Percentiles rank a stretch among this genome's conserved stretches.
Conservation (phyloP, 2,113 vertebrate species). For the Pteropus alecto region DNA sequence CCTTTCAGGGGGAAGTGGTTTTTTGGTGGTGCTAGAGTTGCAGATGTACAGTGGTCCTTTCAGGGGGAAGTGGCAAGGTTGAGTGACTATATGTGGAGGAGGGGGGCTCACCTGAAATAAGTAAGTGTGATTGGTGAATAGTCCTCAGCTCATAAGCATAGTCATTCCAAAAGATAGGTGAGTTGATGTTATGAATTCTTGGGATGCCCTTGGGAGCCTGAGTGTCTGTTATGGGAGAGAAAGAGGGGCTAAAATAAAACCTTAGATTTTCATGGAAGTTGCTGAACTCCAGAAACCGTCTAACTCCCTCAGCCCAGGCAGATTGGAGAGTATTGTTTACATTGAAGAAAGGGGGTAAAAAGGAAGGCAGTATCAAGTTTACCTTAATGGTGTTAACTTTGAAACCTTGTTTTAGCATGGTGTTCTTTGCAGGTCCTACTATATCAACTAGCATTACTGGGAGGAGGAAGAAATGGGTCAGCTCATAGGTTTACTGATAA, state of each 20-base stretch:
- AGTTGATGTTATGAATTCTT: neutral
- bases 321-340: neutral
- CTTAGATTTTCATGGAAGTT: neutral
- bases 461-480: neutral
- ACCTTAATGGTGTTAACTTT: neutral
- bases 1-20: neutral
- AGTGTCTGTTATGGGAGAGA: neutral
- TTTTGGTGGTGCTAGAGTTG: neutral
- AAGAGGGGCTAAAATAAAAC: no score
- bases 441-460: neutral
- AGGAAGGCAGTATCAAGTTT: neutral
- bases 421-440: neutral
- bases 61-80: neutral
- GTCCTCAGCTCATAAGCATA: neutral
- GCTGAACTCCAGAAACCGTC: neutral
- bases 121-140: accelerated
- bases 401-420: neutral
- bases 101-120: neutral
- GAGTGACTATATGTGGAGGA: no score
- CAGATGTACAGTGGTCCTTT: neutral
- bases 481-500: neutral
- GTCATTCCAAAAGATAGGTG: accelerated
- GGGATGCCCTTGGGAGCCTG: accelerated
- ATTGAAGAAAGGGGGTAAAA: neutral
- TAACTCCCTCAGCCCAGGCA: neutral